Evolutionary conservation across 1,140 invertebrate genomes (phyloP).

Genomic region (Charaxes varanes): DNA sequence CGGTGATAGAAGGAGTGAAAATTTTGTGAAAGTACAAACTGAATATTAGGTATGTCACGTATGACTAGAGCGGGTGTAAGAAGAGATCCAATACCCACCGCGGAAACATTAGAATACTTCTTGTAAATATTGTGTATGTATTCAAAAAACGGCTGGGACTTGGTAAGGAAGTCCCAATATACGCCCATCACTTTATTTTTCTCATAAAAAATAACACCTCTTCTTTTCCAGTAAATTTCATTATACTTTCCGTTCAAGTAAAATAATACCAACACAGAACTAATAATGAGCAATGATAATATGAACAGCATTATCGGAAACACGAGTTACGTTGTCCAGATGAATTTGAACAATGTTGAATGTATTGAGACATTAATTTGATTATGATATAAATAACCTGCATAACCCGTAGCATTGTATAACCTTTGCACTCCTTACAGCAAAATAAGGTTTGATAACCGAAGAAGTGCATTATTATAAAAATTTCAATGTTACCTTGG

Average conservation of each 20-base stretch:
- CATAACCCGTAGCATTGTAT: too few relatives aligned
- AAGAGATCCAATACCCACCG: constrained; percentile 49
- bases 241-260: constrained; percentile 16
- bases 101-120: constrained; percentile 24
- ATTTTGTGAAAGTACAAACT: constrained; percentile 65
- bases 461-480: too few relatives aligned
- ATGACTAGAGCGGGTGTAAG: constrained; percentile 59
- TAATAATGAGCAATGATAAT: constrained; percentile 4
- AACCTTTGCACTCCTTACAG: too few relatives aligned
- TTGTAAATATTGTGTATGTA: constrained; percentile 29
- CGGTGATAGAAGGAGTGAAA: constrained; percentile 68
- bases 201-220: constrained; percentile 19
- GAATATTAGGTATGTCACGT: constrained; percentile 70
- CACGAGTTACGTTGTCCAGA: constrained; percentile 1
- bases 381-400: too few relatives aligned
- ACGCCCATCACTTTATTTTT: constrained; percentile 28
- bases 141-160: constrained; percentile 24
- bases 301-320: too few relatives aligned
- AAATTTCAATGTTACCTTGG: too few relatives aligned
- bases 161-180: constrained; percentile 22
- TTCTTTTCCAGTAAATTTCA: constrained; percentile 24
- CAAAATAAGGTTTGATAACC: too few relatives aligned
- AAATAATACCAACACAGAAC: constrained; percentile 1
- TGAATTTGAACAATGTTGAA: neutral
- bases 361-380: too few relatives aligned